phyloP scores from a whole-genome alignment of 2,797 vertebrate genomes.

The Anableps anableps region DNA sequence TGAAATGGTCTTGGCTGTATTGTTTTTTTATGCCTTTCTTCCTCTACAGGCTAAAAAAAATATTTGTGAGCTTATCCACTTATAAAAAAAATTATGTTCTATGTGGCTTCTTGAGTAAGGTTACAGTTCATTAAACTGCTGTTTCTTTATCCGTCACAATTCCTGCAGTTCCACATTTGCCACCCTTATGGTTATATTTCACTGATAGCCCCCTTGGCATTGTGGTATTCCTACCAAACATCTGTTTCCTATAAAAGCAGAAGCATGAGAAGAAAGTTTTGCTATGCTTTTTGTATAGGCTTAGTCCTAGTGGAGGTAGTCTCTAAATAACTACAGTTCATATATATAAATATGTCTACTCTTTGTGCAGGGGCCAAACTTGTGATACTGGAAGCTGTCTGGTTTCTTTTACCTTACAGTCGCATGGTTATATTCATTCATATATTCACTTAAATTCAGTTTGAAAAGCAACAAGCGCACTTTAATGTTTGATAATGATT shows the following conservation, averaged over 20 bases:
- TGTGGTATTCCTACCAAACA: background rate
- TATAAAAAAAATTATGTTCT: background rate
- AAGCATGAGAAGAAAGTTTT: background rate
- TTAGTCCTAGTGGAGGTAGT: background rate
- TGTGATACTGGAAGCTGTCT: background rate
- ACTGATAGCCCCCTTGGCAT: background rate
- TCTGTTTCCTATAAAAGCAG: background rate
- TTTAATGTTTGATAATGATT: background rate
- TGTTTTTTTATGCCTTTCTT: background rate
- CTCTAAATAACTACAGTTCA: background rate
- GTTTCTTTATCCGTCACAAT: background rate
- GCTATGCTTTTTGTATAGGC: background rate
- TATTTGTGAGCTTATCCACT: background rate
- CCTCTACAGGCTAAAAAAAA: background rate
- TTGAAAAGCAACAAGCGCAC: background rate
- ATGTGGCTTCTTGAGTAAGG: background rate
- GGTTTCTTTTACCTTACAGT: background rate
- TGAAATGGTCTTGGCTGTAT: background rate
- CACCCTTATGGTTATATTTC: background rate
- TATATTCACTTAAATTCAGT: background rate
- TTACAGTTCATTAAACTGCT: background rate
- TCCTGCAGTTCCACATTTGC: background rate
- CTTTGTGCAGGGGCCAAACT: background rate
- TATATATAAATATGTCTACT: background rate
- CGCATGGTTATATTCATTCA: background rate